Percentiles rank a stretch among this genome's conserved stretches.
These are phyloP conservation scores for Tetrapedia diversipes DNA, from an alignment of 2,888 invertebrate genomes.

Conservation along the genomic window DNA sequence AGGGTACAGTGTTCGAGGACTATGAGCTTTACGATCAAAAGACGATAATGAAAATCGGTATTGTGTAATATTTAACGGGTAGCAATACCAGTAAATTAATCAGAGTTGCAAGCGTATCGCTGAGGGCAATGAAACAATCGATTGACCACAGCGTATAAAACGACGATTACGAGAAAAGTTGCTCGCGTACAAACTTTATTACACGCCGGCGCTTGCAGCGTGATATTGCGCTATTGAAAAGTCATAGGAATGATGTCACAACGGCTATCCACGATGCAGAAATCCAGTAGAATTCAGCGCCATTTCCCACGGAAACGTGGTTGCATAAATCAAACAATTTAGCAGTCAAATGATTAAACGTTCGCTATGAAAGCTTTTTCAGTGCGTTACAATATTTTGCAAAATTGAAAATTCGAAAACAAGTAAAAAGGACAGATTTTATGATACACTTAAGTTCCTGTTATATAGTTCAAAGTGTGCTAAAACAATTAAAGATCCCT, in stretches of 20 bases:
- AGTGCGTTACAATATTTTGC: too few relatives aligned
- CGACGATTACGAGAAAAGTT: constrained; percentile 1
- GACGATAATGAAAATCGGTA: neutral
- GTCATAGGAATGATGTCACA: constrained; percentile 37
- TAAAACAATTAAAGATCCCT: too few relatives aligned
- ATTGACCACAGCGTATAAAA: constrained; percentile 6
- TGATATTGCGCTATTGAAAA: constrained; percentile 34
- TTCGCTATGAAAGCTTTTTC: too few relatives aligned
- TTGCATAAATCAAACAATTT: constrained; percentile 22
- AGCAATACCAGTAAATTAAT: constrained; percentile 6
- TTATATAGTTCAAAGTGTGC: too few relatives aligned
- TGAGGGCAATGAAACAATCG: constrained; percentile 29
- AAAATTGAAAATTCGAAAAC: too few relatives aligned
- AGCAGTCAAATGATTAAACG: too few relatives aligned
- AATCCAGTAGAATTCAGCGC: constrained; percentile 27
- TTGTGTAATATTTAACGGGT: neutral
- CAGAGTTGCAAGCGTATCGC: neutral
- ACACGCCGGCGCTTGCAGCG: constrained; percentile 13
- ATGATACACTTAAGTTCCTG: too few relatives aligned
- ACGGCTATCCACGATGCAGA: constrained; percentile 26
- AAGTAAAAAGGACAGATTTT: too few relatives aligned
- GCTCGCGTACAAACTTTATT: constrained; percentile 37
- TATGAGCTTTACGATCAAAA: neutral
- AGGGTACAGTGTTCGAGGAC: neutral
- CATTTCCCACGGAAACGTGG: constrained; percentile 43